Base-by-base conservation (phyloP, 2,797 vertebrate genomes). In the Prunella strophiata region DNA sequence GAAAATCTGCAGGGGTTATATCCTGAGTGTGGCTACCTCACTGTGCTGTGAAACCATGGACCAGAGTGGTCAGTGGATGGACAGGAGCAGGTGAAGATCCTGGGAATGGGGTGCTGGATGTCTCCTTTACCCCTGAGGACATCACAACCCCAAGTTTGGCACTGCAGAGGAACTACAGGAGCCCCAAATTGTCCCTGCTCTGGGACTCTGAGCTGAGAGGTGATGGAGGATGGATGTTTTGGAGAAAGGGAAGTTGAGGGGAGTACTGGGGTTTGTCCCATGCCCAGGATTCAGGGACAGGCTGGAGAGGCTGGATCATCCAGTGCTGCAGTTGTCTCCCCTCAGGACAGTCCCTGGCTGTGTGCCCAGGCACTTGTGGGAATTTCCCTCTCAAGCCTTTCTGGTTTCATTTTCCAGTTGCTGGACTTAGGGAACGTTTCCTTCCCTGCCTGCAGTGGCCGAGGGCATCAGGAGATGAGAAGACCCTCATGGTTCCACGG, bases 381-480 rank as follows among this genome's bases (percentile, higher is more conserved):
- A 93, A 93, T 89, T 89, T 88, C 45, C 87, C 36, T 82, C 52
- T 82, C 26, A 25, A 48, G 23, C 4, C 67, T 88, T 88, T 91
- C 59, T 85, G 38, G 36, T 92, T 95, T 94, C 1, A 0, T 13
- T 87, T 96, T 93, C 78, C 19, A 26, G 10, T 38, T 57, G 29
- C 16, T 51, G 50, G 10, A 40, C 19, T 70, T 17, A 9, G 16
- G 17, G n/a, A 71, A 67, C 0, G 1, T 77, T 55, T 59, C 13
- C 27, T 89, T 65, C 65, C n/a, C 45, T 72, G n/a, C 18, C 36
- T 83, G 40, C 29, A 43, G 22, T 27, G 40, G 27, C 43, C 68
- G 75, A 73, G 74, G 40, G 18, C 32, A 58, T 29, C 23, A 63
- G 45, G 29, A 71, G 15, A 47, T 55, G 42, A 48, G 50, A 75